phyloP scores from a whole-genome alignment of 2,797 vertebrate genomes.

The Coendou prehensilis region DNA sequence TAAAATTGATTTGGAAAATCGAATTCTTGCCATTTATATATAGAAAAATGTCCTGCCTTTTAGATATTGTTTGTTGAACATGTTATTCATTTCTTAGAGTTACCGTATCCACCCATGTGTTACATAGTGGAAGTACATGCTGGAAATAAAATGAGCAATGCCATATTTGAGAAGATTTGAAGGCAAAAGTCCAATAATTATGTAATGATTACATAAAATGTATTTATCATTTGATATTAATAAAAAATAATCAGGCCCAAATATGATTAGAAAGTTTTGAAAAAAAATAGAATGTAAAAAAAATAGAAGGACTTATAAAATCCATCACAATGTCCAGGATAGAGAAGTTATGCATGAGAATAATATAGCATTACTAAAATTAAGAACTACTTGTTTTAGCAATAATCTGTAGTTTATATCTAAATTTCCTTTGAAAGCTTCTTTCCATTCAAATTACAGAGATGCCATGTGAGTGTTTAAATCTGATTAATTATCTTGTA shows the following conservation, averaged over 20 bases:
- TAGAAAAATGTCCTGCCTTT: neutral
- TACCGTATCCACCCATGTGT: neutral
- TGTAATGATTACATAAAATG: neutral
- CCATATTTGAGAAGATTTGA: constrained; percentile 38
- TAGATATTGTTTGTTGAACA: neutral
- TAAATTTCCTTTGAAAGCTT: neutral
- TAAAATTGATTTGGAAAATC: constrained; percentile 64
- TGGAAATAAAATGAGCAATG: constrained; percentile 52
- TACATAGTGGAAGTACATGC: neutral
- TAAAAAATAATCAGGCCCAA: constrained; percentile 19
- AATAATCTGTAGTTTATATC: constrained; percentile 33
- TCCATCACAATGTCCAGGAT: neutral
- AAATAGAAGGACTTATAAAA: neutral
- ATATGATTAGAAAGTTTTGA: constrained; percentile 12
- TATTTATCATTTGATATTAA: constrained; percentile 26
- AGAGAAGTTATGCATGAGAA: constrained; percentile 36
- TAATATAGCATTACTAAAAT: neutral
- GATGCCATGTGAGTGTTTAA: constrained; percentile 44
- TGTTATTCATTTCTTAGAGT: neutral
- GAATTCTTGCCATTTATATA: neutral
- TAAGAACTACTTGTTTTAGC: constrained; percentile 36
- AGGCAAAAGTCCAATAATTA: constrained; percentile 43
- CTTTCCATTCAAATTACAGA: constrained; percentile 39
- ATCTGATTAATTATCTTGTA: constrained; percentile 39
- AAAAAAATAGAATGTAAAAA: constrained; percentile 36